phyloP scores from a whole-genome alignment of 2,113 vertebrate species.

The Ellobius talpinus region DNA sequence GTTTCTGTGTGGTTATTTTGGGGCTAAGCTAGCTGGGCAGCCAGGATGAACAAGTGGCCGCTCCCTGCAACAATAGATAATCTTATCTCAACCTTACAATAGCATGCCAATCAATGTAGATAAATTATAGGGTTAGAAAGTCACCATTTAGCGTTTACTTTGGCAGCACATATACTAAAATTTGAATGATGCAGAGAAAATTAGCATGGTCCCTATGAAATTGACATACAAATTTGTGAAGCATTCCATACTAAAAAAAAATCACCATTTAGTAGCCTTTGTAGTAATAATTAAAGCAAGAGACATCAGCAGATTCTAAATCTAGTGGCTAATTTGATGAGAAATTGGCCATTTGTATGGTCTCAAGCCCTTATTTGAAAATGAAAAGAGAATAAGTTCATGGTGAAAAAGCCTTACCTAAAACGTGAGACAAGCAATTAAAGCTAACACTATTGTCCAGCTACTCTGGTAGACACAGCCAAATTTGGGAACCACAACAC shows the following conservation, averaged over 20 bases:
- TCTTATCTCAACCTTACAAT: not conserved
- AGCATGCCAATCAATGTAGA: not conserved
- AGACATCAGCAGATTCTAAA: not conserved
- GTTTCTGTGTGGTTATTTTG: too few species aligned
- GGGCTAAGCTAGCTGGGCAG: too few species aligned
- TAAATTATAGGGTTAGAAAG: too few species aligned
- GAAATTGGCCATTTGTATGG: not conserved
- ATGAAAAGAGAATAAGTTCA: not conserved
- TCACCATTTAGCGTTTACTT: not conserved
- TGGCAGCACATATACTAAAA: not conserved
- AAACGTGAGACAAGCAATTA: not conserved
- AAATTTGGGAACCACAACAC: not conserved
- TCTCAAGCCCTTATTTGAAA: not conserved
- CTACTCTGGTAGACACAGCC: not conserved
- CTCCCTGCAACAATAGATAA: too few species aligned
- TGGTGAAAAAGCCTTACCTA: not conserved
- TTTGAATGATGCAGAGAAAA: not conserved
- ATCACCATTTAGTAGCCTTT: not conserved
- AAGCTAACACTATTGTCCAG: not conserved
- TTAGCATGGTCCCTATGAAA: not conserved
- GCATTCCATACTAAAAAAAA: not conserved
- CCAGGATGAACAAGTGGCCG: too few species aligned
- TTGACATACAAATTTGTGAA: not conserved
- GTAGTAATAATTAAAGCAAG: conserved; percentile 2
- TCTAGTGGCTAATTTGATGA: not conserved